Conservation (phyloP, 2,888 invertebrate genomes). For the Periphyllus acericola region DNA sequence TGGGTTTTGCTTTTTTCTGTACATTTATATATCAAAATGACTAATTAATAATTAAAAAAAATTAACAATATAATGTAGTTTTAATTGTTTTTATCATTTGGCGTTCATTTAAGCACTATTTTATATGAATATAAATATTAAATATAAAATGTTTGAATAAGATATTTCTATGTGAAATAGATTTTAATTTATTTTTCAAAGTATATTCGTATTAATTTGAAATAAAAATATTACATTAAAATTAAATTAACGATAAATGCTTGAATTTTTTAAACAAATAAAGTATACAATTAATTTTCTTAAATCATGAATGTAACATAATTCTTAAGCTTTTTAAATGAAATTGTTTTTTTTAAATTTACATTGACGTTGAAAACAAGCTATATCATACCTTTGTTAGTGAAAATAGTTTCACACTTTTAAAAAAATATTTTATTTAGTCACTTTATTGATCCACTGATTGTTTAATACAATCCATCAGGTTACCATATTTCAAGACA, state of each 20-base stretch:
- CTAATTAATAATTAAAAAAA: slow-evolving; percentile 1
- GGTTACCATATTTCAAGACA: no score
- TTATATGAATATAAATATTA: background rate
- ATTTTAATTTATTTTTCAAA: slow-evolving; percentile 24
- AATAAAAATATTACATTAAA: background rate
- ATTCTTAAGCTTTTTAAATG: background rate
- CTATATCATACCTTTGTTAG: no score
- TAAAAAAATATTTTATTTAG: no score
- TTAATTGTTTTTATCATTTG: slow-evolving; percentile 21
- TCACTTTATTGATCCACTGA: no score
- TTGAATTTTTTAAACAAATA: background rate
- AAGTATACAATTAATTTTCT: background rate
- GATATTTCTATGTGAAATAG: background rate
- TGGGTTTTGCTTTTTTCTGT: background rate
- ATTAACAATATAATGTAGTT: slow-evolving; percentile 11
- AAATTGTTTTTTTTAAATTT: no score
- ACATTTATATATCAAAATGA: background rate
- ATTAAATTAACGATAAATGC: background rate
- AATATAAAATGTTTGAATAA: background rate
- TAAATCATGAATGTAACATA: background rate
- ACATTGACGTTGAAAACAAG: no score
- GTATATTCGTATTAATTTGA: background rate
- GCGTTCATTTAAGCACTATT: background rate
- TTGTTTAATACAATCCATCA: no score
- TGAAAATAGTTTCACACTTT: no score